These are phyloP conservation scores for Sepioteuthis lessoniana DNA, from an alignment of 2,888 invertebrate species.

Conservation along the genomic window DNA sequence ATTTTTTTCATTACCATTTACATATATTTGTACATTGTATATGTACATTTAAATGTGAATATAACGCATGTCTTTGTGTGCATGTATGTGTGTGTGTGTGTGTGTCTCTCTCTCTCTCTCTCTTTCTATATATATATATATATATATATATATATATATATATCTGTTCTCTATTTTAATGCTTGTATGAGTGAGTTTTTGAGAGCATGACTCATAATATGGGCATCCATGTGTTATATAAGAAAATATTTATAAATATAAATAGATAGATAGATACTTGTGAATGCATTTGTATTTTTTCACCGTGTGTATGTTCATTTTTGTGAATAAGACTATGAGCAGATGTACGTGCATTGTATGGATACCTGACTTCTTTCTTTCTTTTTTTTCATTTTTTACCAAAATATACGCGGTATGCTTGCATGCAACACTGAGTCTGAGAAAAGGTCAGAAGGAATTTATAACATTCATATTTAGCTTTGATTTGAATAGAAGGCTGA, in stretches of 20 bases:
- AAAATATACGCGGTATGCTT: neutral
- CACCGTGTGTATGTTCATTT: neutral
- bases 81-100: no score
- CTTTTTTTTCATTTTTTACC: neutral
- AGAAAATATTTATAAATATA: neutral
- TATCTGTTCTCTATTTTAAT: no score
- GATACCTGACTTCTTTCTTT: neutral
- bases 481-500: neutral
- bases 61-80: no score
- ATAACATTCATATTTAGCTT: neutral
- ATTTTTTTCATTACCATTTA: no score
- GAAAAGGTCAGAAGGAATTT: neutral
- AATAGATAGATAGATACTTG: neutral
- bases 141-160: no score
- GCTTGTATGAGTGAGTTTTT: no score
- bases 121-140: no score
- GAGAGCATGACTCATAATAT: no score
- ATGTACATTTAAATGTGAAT: no score
- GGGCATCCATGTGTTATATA: neutral
- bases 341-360: neutral
- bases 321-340: neutral
- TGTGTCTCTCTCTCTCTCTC: no score
- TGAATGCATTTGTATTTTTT: neutral
- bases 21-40: no score
- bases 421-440: neutral